Evolutionary conservation across 2,113 vertebrate genomes (phyloP).

Genomic region (Okapia johnstoni): DNA sequence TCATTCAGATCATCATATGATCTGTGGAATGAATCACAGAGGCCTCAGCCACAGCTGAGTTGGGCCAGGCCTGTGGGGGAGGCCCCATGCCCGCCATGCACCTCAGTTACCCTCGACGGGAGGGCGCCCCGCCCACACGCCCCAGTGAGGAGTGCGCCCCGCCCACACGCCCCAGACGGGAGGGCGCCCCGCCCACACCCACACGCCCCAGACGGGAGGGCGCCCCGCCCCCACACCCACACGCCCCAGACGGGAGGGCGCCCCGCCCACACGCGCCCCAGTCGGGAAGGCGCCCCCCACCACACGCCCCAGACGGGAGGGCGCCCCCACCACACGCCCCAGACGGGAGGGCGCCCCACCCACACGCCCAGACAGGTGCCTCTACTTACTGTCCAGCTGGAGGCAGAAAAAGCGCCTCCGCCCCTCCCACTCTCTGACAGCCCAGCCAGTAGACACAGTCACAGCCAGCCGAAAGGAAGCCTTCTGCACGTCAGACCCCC

Average conservation of each 20-base stretch:
- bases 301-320: background rate
- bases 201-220: background rate
- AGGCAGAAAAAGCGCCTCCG: background rate
- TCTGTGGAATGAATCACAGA: background rate
- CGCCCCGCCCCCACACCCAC: background rate
- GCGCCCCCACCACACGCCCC: fast-evolving
- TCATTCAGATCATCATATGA: background rate
- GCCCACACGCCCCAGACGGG: too few relatives aligned
- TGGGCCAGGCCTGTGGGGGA: background rate
- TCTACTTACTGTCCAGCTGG: background rate
- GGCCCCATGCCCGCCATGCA: background rate
- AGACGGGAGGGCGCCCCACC: background rate
- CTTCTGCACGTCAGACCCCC: background rate
- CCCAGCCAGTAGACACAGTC: background rate
- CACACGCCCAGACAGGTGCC: background rate
- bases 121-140: too few relatives aligned
- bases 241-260: background rate
- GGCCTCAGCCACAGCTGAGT: background rate
- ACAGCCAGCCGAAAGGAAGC: background rate
- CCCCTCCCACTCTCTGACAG: too few relatives aligned
- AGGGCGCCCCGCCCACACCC: too few relatives aligned
- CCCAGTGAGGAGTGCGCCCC: too few relatives aligned
- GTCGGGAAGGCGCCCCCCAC: fast-evolving
- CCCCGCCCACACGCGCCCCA: background rate
- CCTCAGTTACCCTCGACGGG: background rate